Evolutionary conservation across 2,888 invertebrate species (phyloP).

Genomic region (Adelphocoris suturalis): DNA sequence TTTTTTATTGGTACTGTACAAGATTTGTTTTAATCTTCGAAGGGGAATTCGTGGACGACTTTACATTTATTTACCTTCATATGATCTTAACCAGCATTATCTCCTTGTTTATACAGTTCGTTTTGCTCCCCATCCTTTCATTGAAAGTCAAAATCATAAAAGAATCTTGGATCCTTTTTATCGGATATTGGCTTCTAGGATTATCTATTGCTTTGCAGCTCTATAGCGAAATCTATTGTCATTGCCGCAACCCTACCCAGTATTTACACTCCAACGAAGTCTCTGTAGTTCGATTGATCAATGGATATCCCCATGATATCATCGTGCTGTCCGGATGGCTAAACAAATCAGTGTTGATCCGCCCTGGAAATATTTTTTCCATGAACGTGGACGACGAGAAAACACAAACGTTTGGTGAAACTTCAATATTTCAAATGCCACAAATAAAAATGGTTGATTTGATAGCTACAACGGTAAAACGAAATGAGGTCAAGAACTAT

Average conservation of each 20-base stretch:
- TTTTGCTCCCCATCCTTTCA: not conserved
- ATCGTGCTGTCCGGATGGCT: not conserved
- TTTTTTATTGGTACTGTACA: slow-evolving; percentile 9
- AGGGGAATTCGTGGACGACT: not conserved
- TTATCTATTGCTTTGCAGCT: not conserved
- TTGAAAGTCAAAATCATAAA: not conserved
- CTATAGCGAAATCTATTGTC: not conserved
- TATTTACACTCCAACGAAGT: not conserved
- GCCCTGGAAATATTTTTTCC: not conserved
- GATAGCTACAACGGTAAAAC: not conserved
- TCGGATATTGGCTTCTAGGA: slow-evolving; percentile 4
- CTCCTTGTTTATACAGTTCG: not conserved
- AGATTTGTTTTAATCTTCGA: not conserved
- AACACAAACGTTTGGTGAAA: not conserved
- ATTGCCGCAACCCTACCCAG: not conserved
- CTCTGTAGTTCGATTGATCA: slow-evolving; percentile 1
- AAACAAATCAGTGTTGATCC: not conserved
- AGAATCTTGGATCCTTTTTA: not conserved
- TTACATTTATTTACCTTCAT: not conserved
- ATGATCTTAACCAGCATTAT: not conserved
- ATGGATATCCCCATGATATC: slow-evolving; percentile 1
- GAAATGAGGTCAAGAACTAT: not conserved
- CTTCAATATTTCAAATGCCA: not conserved
- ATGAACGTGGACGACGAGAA: not conserved
- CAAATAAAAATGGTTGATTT: not conserved